These are phyloP conservation scores for Heliconius ismenius DNA, from an alignment of 2,888 invertebrate genomes.

Conservation along the genomic window DNA sequence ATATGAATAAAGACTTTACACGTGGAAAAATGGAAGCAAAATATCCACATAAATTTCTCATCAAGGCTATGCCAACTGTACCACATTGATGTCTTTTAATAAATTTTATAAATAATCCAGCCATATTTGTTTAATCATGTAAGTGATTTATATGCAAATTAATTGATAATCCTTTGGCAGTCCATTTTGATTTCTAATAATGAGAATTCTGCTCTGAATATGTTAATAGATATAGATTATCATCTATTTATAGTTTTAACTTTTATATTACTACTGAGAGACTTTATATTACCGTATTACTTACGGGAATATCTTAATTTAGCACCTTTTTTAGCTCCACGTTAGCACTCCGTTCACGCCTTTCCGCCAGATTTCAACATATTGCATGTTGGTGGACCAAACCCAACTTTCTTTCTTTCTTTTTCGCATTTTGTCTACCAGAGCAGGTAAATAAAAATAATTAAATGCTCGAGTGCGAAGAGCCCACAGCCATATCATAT, in stretches of 20 bases:
- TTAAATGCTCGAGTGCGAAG: too few relatives aligned
- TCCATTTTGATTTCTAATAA: neutral
- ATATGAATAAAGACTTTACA: too few relatives aligned
- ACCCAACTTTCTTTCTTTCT: too few relatives aligned
- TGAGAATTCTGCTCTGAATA: conserved; percentile 4
- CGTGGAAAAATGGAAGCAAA: neutral
- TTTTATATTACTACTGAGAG: neutral
- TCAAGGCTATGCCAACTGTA: neutral
- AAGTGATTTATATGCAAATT: conserved; percentile 7
- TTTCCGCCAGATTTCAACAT: too few relatives aligned
- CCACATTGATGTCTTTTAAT: neutral
- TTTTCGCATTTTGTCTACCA: too few relatives aligned
- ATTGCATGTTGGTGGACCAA: too few relatives aligned
- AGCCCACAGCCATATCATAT: too few relatives aligned
- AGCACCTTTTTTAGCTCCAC: neutral
- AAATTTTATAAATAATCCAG: neutral
- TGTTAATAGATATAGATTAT: neutral
- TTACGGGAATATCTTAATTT: neutral
- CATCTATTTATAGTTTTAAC: neutral
- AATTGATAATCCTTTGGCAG: neutral
- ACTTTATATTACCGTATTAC: neutral
- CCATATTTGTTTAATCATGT: neutral
- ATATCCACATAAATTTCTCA: neutral
- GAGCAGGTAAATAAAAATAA: too few relatives aligned
- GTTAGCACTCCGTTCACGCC: too few relatives aligned